These are phyloP conservation scores for Andrena haemorrhoa DNA, from an alignment of 2,888 invertebrate species.

Conservation along the genomic window DNA sequence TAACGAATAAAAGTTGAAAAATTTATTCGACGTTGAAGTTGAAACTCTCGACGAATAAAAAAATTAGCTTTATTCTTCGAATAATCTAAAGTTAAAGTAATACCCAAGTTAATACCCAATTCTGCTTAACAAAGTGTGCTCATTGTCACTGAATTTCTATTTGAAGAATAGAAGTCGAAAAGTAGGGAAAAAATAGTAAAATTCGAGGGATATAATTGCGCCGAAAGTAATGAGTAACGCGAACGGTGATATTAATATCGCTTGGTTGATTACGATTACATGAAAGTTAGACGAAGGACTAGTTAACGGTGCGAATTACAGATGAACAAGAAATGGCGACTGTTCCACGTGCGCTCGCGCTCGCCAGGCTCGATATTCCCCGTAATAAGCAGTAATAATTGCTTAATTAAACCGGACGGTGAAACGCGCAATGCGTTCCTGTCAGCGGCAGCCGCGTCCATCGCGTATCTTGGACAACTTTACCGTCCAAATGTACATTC, in stretches of 20 bases:
- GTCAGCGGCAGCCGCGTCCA: conserved; percentile 77
- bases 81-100: too few relatives aligned
- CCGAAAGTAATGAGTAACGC: not conserved
- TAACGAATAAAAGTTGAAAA: too few relatives aligned
- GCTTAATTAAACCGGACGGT: conserved; percentile 79
- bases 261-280: conserved; percentile 21
- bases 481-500: conserved; percentile 78
- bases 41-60: too few relatives aligned
- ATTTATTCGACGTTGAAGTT: too few relatives aligned
- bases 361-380: conserved; percentile 68
- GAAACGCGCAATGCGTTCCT: conserved; percentile 78
- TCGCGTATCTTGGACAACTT: conserved; percentile 79
- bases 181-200: not conserved
- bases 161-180: not conserved
- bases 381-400: conserved; percentile 79
- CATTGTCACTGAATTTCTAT: not conserved
- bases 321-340: conserved; percentile 28
- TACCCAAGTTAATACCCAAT: too few relatives aligned
- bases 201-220: not conserved
- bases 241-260: not conserved
- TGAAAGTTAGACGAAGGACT: not conserved
- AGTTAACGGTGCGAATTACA: conserved; percentile 58
- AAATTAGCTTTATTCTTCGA: too few relatives aligned
- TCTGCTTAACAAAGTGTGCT: not conserved
- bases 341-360: conserved; percentile 42